Evolutionary conservation across 2,888 invertebrate genomes (phyloP).

Genomic region (Julus scandinavius): DNA sequence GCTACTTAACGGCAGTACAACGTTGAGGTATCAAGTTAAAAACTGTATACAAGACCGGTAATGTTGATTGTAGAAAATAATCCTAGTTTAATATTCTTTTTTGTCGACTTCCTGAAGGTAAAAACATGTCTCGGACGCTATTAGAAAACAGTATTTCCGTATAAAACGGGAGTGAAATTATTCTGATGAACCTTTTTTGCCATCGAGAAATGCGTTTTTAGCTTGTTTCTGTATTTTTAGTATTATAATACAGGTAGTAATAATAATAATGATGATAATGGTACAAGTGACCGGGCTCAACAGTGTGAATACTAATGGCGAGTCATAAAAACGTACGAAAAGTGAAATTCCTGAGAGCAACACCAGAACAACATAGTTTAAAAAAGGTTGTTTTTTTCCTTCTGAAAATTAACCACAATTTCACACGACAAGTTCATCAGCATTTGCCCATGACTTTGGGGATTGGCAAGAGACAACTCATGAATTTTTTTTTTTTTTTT

Average conservation of each 20-base stretch:
- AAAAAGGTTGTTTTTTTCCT: neutral
- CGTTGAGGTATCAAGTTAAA: neutral
- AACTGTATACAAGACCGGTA: neutral
- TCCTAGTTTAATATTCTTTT: conserved; percentile 13
- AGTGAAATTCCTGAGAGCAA: conserved; percentile 34
- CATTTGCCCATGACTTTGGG: conserved; percentile 41
- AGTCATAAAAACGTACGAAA: neutral
- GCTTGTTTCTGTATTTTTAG: neutral
- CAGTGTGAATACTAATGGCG: neutral
- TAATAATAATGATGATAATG: conserved; percentile 38
- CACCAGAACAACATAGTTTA: neutral
- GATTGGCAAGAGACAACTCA: conserved; percentile 3
- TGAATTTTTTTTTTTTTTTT: neutral
- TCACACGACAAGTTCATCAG: conserved; percentile 46
- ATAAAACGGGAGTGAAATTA: conserved; percentile 13
- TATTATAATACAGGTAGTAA: conserved; percentile 43
- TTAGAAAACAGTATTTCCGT: neutral
- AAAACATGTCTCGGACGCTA: neutral
- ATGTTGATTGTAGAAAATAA: neutral
- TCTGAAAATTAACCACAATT: conserved; percentile 28
- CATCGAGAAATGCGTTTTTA: neutral
- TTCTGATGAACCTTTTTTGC: neutral
- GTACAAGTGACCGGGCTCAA: neutral
- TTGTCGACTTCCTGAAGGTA: neutral
- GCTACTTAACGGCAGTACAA: neutral